These are phyloP conservation scores for Dryomyza anilis DNA, from an alignment of 2,888 invertebrate species.

Conservation along the genomic window DNA sequence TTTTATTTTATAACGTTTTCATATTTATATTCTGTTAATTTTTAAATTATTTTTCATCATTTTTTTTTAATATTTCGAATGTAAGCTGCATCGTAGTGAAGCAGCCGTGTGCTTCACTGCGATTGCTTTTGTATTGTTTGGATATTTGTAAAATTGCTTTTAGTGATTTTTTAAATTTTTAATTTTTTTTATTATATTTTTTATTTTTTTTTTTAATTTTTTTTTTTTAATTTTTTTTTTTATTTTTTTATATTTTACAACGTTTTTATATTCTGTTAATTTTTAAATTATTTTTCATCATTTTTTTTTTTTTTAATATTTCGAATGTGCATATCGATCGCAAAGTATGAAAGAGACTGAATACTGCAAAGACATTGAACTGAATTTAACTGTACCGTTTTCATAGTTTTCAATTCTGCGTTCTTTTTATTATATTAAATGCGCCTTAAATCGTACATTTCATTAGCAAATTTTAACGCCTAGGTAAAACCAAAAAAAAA, in stretches of 20 bases:
- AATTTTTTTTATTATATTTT: too few relatives aligned
- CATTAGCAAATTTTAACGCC: constrained; percentile 22
- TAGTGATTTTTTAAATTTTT: too few relatives aligned
- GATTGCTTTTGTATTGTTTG: too few relatives aligned
- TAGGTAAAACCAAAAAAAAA: not conserved
- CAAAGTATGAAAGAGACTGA: not conserved
- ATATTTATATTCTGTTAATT: too few relatives aligned
- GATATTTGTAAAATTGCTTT: too few relatives aligned
- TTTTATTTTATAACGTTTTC: too few relatives aligned
- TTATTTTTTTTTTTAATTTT: not conserved
- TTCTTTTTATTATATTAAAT: not conserved
- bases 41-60: too few relatives aligned
- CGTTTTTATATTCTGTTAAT: not conserved
- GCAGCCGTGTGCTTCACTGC: too few relatives aligned
- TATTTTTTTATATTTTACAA: not conserved
- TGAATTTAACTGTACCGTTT: not conserved
- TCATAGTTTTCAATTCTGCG: not conserved
- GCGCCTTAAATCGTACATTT: constrained; percentile 18
- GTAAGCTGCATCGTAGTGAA: too few relatives aligned
- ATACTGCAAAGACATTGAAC: not conserved
- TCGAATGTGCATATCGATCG: not conserved
- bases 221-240: not conserved
- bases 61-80: too few relatives aligned
- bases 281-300: not conserved
- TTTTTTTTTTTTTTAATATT: not conserved